Base-by-base conservation (phyloP, 2,888 invertebrate genomes). In the Congeria kusceri region DNA sequence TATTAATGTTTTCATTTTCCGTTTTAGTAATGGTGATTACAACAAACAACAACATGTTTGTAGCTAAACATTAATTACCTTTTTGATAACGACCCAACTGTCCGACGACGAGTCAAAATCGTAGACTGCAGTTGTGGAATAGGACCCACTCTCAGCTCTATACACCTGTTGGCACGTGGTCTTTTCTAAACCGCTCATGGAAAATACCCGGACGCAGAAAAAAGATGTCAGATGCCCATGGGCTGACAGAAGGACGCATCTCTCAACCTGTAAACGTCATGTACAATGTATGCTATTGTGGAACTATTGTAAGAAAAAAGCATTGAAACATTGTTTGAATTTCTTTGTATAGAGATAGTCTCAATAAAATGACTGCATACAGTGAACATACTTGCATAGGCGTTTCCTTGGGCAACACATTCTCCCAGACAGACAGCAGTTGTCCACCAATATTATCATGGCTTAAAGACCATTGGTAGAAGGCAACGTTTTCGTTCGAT, bases 71-170 rank as follows among this genome's bases (percentile, higher is more conserved):
- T n/a, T n/a, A n/a, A n/a, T 53, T 74, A 74, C 74, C 62, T 62
- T 18, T 58, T 59, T 23, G 25, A 74, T 74, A 0, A 11, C 23
- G n/a, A 25, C 27, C 74, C 74, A 74, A 23, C 44, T 44, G 28
- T 56, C 47, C 15, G 20, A 27, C 9, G n/a, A 20, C 25, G 56
- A 56, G 57, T 77, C 71, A 20, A 77, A 27, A 18, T 77, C 77
- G 57, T 77, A 77, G n/a, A 77, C 57, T 15, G 20, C 27, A 23
- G 62, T 44, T 25, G 9, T 47, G 18, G 29, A 44, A 44, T 47
- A 57, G 13, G 28, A 23, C 3, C 20, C 20, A 27, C 27, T 13
- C 1, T 53, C 44, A 11, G 23, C 13, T 25, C 29, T 39, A 25
- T 23, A 11, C 4, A 72, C 23, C 39, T 59, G 39, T 15, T 46